Evolutionary conservation across 1,140 invertebrate genomes (phyloP), one percentile per base, ranked within the genome.

Genomic region (Drosophila oshimai): DNA sequence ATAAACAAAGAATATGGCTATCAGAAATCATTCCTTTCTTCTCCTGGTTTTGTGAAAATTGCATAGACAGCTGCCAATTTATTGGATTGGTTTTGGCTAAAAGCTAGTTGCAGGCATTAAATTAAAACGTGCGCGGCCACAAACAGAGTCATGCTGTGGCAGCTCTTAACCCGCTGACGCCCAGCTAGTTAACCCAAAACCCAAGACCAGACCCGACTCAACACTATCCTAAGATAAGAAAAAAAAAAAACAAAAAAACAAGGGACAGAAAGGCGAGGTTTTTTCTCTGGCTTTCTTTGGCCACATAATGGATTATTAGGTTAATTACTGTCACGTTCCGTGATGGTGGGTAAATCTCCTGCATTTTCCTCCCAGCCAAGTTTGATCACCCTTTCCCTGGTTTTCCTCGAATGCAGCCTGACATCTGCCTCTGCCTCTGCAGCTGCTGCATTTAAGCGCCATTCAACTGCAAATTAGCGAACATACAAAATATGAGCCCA

Each of bases 271-370:
- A 41, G 24, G 44, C 45, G 22, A 50, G 61, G 53, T 65, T 67
- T 65, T 86, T 86, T 86, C 42, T 53, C 51, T 71, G 74, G 37
- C 50, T 76, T 68, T 55, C 61, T 29, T 64, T 36, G 55, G 53
- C 81, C 71, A 62, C 80, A 72, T 75, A 86, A 86, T 84, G 60
- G 80, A 84, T 84, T 84, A 84, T 84, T 86, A 84, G 75, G 81
- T 80, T 84, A 84, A 84, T 84, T 84, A 84, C 80, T 86, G 80
- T 80, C 75, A 86, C 74, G 75, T 70, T 60, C 13, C 69, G 45
- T 84, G 69, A 58, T 50, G 26, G 10, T 5, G 24, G 12, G 10
- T 20, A 2, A n/a, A 33, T 13, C 15, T 31, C 7, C 13, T n/a
- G n/a, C 6, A 1, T 15, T 22, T n/a, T 22, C 12, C 18, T 2